These are phyloP conservation scores for Tyrophagus putrescentiae DNA, from an alignment of 1,140 invertebrate genomes.

Conservation along the genomic window DNA sequence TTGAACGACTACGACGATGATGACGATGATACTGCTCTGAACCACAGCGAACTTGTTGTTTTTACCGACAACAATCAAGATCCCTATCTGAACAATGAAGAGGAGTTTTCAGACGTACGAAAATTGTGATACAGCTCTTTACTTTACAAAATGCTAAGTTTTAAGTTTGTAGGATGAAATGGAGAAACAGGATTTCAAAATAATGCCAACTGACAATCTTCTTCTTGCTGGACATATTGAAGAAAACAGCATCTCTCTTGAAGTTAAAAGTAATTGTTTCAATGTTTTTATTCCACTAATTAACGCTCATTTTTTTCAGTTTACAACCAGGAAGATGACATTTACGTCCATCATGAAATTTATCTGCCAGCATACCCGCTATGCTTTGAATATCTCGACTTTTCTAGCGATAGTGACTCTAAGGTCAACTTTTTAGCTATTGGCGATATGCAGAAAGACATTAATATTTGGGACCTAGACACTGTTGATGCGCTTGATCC, in stretches of 20 bases:
- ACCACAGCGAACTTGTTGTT: constrained; percentile 37
- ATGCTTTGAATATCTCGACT: constrained; percentile 79
- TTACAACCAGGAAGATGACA: constrained; percentile 68
- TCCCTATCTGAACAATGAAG: constrained; percentile 34
- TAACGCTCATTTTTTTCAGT: constrained; percentile 50
- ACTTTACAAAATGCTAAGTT: background rate
- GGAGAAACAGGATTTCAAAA: constrained; percentile 60
- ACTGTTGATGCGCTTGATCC: constrained; percentile 76
- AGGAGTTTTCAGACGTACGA: constrained; percentile 41
- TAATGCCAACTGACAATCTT: constrained; percentile 80
- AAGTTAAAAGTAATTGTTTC: constrained; percentile 57
- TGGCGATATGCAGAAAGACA: constrained; percentile 74
- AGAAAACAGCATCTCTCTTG: constrained; percentile 62
- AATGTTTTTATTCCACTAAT: background rate
- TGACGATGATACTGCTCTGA: constrained; percentile 39
- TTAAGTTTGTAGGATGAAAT: constrained; percentile 43
- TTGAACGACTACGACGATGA: constrained; percentile 38
- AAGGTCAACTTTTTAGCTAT: constrained; percentile 72
- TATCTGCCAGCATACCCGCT: constrained; percentile 70
- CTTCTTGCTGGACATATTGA: constrained; percentile 70
- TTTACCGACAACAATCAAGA: constrained; percentile 42
- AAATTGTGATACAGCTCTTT: too few species aligned
- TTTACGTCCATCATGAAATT: constrained; percentile 87
- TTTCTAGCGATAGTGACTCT: constrained; percentile 48
- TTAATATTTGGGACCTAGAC: constrained; percentile 89